phyloP scores from a whole-genome alignment of 2,888 invertebrate species.

The Polyommatus icarus region DNA sequence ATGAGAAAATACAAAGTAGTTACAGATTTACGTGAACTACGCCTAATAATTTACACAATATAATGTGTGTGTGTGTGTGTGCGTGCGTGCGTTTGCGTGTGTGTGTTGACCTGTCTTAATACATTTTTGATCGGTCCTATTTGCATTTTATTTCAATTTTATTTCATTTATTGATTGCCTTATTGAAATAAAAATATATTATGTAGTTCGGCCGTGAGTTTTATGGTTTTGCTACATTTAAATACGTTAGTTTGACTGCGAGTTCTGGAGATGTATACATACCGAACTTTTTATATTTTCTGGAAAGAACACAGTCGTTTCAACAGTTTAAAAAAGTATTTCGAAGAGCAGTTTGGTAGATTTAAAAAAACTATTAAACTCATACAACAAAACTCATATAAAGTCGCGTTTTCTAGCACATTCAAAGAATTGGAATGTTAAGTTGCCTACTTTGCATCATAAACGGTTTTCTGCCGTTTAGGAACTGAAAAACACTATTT shows the following conservation, averaged over 20 bases:
- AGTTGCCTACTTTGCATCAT: conserved; percentile 25
- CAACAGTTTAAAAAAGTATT: not conserved
- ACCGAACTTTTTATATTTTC: not conserved
- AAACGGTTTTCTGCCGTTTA: conserved; percentile 15
- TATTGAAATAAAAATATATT: no score
- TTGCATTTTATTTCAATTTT: no score
- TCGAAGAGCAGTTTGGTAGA: not conserved
- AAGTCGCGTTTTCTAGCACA: not conserved
- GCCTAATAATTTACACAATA: no score
- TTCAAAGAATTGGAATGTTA: conserved; percentile 27
- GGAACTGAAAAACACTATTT: conserved; percentile 25
- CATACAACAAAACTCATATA: conserved; percentile 17
- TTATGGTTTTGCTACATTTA: no score
- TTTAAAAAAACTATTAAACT: conserved; percentile 14
- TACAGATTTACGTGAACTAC: no score
- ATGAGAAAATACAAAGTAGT: no score
- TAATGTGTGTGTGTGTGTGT: no score
- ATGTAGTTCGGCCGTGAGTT: no score
- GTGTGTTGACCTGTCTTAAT: no score
- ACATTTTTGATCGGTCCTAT: no score
- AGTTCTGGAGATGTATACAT: not conserved
- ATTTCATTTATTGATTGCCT: no score
- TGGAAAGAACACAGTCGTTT: not conserved
- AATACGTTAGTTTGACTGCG: not conserved
- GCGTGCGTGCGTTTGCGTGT: no score